Percentiles rank a stretch among this genome's conserved stretches.
Evolutionary conservation across 2,113 vertebrate genomes (phyloP).

Genomic region (Ictalurus furcatus): DNA sequence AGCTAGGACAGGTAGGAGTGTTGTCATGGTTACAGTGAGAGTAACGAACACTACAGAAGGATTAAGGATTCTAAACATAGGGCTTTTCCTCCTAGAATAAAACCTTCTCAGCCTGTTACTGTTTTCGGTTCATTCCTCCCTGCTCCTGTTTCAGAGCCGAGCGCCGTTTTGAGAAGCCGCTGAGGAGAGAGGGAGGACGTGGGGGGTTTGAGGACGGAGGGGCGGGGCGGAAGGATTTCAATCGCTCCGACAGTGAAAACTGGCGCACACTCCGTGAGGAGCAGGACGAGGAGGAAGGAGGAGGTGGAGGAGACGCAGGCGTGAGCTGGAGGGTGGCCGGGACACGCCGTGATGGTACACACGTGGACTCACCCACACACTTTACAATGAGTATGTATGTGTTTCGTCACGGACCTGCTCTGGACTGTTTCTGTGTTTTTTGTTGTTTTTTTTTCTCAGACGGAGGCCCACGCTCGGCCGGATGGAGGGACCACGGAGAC

Average conservation of each 20-base stretch:
- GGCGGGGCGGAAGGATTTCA: slow-evolving; percentile 70
- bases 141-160: slow-evolving; percentile 66
- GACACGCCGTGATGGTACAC: slow-evolving; percentile 67
- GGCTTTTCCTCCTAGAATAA: neutral
- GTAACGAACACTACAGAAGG: neutral
- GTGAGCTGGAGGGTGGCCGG: slow-evolving; percentile 67
- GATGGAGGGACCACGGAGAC: slow-evolving; percentile 74
- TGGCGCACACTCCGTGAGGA: slow-evolving; percentile 79
- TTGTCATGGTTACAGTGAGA: neutral
- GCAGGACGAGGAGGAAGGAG: slow-evolving; percentile 72
- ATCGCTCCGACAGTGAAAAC: slow-evolving; percentile 79
- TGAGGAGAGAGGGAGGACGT: slow-evolving; percentile 73
- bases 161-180: slow-evolving; percentile 76
- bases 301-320: slow-evolving; percentile 55
- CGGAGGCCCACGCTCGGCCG: slow-evolving; percentile 75
- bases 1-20: neutral
- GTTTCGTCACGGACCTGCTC: neutral
- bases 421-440: neutral
- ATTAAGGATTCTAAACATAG: neutral
- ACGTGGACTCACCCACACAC: neutral
- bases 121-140: neutral
- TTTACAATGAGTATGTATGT: neutral
- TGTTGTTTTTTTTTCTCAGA: slow-evolving; percentile 60
- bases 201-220: slow-evolving; percentile 74
- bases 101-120: neutral